Evolutionary conservation across 2,113 vertebrate species (phyloP).

Genomic region (Cebus imitator): DNA sequence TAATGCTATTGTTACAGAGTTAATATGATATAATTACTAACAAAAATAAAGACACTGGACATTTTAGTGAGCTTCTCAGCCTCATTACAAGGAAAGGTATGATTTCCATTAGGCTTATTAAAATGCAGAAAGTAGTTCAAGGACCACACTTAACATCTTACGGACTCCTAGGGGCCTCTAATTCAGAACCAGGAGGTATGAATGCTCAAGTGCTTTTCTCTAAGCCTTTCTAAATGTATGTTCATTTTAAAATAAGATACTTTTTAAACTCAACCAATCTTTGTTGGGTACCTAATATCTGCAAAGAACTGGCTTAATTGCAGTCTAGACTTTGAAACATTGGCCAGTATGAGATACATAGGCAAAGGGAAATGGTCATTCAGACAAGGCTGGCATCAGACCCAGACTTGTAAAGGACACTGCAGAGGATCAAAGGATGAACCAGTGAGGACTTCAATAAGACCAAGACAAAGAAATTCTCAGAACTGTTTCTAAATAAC

Average conservation of each 20-base stretch:
- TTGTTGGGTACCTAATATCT: no score
- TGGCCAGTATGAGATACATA: background rate
- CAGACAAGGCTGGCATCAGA: background rate
- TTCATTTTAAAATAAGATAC: background rate
- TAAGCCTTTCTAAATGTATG: background rate
- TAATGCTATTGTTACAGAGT: background rate
- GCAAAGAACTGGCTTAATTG: background rate
- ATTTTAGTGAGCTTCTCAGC: background rate
- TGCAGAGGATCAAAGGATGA: background rate
- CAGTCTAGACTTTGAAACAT: background rate
- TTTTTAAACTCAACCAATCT: no score
- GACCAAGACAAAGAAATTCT: background rate
- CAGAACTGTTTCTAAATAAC: background rate
- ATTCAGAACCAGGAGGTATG: background rate
- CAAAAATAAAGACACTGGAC: background rate
- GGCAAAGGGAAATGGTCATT: background rate
- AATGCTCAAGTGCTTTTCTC: background rate
- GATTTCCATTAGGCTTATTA: background rate
- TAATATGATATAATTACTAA: background rate
- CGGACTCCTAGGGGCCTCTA: background rate
- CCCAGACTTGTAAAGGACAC: background rate
- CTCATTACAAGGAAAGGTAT: background rate
- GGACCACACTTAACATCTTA: background rate
- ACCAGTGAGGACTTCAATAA: background rate
- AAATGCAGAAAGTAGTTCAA: background rate